Conservation (phyloP, 2,113 vertebrate species). For the Mixornis gularis region DNA sequence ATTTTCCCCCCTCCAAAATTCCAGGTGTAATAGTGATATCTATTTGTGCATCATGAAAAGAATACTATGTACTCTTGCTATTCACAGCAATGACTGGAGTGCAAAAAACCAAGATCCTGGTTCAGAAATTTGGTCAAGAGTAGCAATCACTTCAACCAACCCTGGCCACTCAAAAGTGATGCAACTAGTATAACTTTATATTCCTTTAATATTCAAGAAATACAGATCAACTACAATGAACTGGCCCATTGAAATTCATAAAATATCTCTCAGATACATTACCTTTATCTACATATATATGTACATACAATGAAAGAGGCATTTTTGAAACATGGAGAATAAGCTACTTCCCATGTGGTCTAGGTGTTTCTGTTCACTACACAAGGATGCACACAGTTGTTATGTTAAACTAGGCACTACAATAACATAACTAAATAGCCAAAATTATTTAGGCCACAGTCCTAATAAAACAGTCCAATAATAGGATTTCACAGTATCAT, state of each 20-base stretch:
- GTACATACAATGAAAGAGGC: neutral
- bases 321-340: neutral
- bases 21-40: neutral
- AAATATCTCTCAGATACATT: neutral
- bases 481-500: neutral
- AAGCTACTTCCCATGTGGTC: neutral
- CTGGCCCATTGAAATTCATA: neutral
- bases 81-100: neutral
- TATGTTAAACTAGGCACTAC: neutral
- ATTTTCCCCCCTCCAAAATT: neutral
- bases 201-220: neutral
- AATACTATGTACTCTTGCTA: neutral
- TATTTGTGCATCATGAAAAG: neutral
- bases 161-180: neutral
- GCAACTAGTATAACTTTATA: neutral
- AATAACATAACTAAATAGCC: neutral
- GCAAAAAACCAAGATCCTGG: neutral
- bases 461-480: neutral
- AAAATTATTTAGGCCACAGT: neutral
- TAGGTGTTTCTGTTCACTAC: neutral
- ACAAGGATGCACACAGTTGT: neutral
- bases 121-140: neutral
- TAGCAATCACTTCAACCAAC: neutral
- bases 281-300: neutral
- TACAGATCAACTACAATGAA: neutral